Conservation (phyloP, 2,113 vertebrate species). For the Nothoprocta perdicaria region DNA sequence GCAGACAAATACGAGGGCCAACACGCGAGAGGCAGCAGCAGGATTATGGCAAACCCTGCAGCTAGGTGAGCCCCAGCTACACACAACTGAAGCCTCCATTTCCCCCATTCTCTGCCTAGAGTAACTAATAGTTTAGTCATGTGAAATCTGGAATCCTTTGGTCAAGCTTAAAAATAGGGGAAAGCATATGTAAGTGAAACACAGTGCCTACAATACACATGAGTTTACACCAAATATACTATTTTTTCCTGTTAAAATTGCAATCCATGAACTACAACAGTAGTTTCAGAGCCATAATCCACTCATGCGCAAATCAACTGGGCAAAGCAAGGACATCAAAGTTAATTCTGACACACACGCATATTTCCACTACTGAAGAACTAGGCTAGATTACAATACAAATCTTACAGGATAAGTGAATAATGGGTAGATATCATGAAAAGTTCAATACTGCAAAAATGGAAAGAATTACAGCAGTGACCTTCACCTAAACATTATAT, state of each 20-base stretch:
- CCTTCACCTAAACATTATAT: background rate
- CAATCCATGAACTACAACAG: constrained; percentile 17
- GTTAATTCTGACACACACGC: background rate
- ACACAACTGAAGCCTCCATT: background rate
- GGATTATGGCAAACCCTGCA: background rate
- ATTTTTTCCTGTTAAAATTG: background rate
- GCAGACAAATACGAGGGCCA: background rate
- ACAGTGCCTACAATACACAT: background rate
- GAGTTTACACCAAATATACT: background rate
- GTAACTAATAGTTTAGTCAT: background rate
- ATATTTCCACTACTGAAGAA: background rate
- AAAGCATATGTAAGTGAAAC: background rate
- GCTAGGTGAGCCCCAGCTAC: background rate
- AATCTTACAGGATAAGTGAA: background rate
- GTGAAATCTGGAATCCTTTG: background rate
- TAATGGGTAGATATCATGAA: background rate
- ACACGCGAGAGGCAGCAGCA: background rate
- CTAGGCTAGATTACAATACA: background rate
- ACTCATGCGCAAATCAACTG: constrained; percentile 13
- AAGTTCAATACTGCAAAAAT: background rate
- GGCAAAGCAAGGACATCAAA: background rate
- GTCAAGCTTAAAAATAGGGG: background rate
- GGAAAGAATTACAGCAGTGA: background rate
- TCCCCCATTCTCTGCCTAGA: background rate
- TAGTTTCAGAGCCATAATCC: background rate